Conservation (phyloP, 2,797 vertebrate genomes). For the Pristis pectinata region DNA sequence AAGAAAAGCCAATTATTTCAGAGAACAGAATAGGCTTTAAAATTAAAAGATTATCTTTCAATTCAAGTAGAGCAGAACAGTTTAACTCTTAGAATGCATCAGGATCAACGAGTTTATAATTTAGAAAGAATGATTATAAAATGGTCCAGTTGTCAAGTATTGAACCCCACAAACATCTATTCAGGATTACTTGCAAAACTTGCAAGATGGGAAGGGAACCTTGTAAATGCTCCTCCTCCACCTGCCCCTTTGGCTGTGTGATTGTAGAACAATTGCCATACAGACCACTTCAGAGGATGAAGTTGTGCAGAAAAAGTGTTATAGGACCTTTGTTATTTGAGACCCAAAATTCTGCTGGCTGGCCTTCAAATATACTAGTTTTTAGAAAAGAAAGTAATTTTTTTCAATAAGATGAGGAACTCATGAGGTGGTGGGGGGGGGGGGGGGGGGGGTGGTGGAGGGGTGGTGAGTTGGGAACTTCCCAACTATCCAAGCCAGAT, state of each 20-base stretch:
- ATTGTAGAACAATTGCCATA: background rate
- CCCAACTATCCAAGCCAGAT: background rate
- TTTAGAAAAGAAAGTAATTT: too few relatives aligned
- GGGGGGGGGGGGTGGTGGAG: too few relatives aligned
- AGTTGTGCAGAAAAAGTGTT: background rate
- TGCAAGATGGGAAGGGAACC: background rate
- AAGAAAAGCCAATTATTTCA: slow-evolving; percentile 44
- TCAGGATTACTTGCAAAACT: background rate
- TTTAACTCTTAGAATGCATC: background rate
- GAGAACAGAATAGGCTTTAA: background rate
- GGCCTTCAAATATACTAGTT: background rate
- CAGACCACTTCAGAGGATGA: background rate
- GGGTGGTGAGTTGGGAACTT: too few relatives aligned
- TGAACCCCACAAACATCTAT: background rate
- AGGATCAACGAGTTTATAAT: too few relatives aligned
- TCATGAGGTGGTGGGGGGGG: too few relatives aligned
- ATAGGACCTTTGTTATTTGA: background rate
- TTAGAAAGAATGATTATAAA: too few relatives aligned
- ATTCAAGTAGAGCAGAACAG: background rate
- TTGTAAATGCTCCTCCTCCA: background rate
- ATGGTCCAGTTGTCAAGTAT: too few relatives aligned
- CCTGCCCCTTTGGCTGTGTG: too few relatives aligned
- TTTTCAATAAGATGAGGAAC: too few relatives aligned
- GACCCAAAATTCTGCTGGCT: background rate
- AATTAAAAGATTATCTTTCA: background rate